These are phyloP conservation scores for Aramus guarauna DNA, from an alignment of 2,113 vertebrate genomes.

Conservation along the genomic window DNA sequence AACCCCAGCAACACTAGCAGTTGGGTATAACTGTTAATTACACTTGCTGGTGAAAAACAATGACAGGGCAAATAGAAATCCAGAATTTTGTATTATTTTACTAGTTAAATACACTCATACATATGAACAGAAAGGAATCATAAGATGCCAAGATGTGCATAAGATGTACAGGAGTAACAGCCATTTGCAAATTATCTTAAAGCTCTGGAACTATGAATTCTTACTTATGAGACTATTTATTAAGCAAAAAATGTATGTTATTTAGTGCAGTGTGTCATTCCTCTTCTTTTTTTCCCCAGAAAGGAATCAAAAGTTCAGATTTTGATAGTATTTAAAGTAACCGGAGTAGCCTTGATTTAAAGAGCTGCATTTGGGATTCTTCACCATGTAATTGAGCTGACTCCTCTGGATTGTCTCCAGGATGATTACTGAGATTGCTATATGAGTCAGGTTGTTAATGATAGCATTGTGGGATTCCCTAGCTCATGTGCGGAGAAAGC, in stretches of 20 bases:
- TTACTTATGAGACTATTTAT: neutral
- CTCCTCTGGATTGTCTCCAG: neutral
- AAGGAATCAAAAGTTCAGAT: neutral
- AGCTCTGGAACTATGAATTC: neutral
- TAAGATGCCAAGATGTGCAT: neutral
- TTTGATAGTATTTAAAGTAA: neutral
- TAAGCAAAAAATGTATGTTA: neutral
- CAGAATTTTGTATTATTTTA: neutral
- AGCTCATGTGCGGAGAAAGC: neutral
- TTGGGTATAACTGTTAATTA: neutral
- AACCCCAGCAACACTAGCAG: neutral
- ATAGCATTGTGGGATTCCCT: neutral
- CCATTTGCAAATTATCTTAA: neutral
- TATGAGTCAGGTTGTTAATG: slow-evolving; percentile 17
- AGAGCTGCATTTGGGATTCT: neutral
- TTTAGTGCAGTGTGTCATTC: neutral
- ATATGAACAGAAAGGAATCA: neutral
- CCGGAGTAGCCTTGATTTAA: neutral
- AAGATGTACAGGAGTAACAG: neutral
- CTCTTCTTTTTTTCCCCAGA: neutral
- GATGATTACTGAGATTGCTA: neutral
- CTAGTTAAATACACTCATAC: neutral
- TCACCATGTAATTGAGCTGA: neutral
- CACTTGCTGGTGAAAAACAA: neutral
- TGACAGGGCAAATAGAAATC: neutral